phyloP scores from a whole-genome alignment of 2,797 vertebrate species.

The Catharus ustulatus region DNA sequence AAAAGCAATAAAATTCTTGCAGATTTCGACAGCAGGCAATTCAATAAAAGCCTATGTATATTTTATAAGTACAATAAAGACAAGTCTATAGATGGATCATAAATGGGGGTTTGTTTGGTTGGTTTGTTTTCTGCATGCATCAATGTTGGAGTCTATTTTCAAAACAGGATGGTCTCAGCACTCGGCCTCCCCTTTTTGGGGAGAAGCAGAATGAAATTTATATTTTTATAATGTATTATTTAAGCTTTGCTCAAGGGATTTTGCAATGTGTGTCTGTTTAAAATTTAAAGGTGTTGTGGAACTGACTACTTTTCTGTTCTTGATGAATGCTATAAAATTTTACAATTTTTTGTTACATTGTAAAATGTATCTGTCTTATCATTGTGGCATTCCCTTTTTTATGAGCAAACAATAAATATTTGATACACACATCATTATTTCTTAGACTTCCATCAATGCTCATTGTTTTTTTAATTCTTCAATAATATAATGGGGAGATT shows the following conservation, averaged over 20 bases:
- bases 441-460: background rate
- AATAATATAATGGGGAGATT: background rate
- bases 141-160: conserved; percentile 25
- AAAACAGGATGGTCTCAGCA: background rate
- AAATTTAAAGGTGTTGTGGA: conserved; percentile 78
- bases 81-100: conserved; percentile 71
- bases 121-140: conserved; percentile 28
- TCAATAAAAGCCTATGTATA: conserved; percentile 87
- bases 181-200: background rate
- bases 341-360: conserved; percentile 67
- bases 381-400: conserved; percentile 53
- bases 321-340: conserved; percentile 77
- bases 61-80: conserved; percentile 87
- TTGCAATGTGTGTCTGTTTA: conserved; percentile 61
- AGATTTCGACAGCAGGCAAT: conserved; percentile 84
- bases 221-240: conserved; percentile 47
- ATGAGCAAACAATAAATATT: conserved; percentile 64
- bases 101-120: conserved; percentile 37
- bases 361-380: conserved; percentile 73
- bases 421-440: conserved; percentile 44
- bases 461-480: background rate
- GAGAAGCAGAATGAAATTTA: conserved; percentile 17
- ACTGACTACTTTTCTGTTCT: conserved; percentile 72
- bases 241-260: conserved; percentile 58
- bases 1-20: conserved; percentile 86